Conservation (phyloP, 2,888 invertebrate genomes). For the Carcina quercana region DNA sequence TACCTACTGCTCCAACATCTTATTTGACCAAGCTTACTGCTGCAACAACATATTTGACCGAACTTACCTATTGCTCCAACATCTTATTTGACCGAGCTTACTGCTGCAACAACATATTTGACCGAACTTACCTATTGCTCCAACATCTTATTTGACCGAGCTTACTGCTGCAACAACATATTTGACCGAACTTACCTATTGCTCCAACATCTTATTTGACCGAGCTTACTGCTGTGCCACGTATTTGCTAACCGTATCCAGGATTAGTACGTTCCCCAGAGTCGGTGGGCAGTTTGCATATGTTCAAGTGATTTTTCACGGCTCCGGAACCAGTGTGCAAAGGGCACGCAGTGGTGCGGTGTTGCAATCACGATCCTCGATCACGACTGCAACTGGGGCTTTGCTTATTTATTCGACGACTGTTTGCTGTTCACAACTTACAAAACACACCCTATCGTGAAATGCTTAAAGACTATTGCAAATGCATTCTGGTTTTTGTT, state of each 20-base stretch:
- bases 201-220: neutral
- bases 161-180: too few relatives aligned
- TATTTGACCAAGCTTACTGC: too few relatives aligned
- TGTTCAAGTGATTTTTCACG: constrained; percentile 74
- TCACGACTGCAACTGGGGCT: constrained; percentile 57
- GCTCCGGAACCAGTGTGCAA: constrained; percentile 67
- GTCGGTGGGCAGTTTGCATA: constrained; percentile 55
- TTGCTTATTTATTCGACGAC: constrained; percentile 51
- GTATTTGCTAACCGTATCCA: constrained; percentile 35
- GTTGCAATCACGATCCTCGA: constrained; percentile 71
- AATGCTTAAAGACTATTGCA: too few relatives aligned
- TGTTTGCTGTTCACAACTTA: constrained; percentile 17
- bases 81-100: too few relatives aligned
- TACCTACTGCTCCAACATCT: too few relatives aligned
- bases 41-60: too few relatives aligned
- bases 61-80: too few relatives aligned
- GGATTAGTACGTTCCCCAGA: constrained; percentile 52
- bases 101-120: too few relatives aligned
- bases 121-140: too few relatives aligned
- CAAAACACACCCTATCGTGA: constrained; percentile 36
- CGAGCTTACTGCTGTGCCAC: neutral
- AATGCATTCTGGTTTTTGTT: too few relatives aligned
- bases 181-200: too few relatives aligned
- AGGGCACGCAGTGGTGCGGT: constrained; percentile 72
- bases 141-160: too few relatives aligned